Evolutionary conservation across 2,797 vertebrate species (phyloP).

Genomic region (Typhlichthys eigenmanni): DNA sequence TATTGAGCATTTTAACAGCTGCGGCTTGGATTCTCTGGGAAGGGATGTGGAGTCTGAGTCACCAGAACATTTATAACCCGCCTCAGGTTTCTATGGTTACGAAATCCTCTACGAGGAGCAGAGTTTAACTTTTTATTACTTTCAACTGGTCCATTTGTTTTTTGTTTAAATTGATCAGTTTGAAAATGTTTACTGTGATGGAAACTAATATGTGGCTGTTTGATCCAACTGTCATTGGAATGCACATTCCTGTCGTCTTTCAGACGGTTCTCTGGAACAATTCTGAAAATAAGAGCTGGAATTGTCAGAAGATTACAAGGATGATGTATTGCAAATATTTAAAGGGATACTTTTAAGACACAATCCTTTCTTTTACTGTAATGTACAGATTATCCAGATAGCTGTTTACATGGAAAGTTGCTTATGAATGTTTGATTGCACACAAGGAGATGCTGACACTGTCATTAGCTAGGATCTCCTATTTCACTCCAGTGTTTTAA

Average conservation of each 20-base stretch:
- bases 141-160: background rate
- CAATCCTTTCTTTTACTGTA: conserved; percentile 32
- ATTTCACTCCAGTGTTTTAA: conserved; percentile 7
- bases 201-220: conserved; percentile 32
- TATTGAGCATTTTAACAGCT: conserved; percentile 47
- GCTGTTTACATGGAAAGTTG: conserved; percentile 61
- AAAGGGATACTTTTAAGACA: conserved; percentile 43
- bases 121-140: conserved; percentile 1
- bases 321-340: conserved; percentile 24
- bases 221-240: conserved; percentile 10
- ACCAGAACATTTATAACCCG: conserved; percentile 1
- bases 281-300: conserved; percentile 1
- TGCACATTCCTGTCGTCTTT: conserved; percentile 17
- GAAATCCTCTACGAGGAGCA: conserved; percentile 33
- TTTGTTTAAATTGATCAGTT: conserved; percentile 16
- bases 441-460: conserved; percentile 47
- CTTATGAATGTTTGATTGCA: conserved; percentile 51
- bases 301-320: conserved; percentile 26
- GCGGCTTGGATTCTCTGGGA: conserved; percentile 4
- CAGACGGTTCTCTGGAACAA: conserved; percentile 19
- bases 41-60: conserved; percentile 15
- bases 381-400: conserved; percentile 35
- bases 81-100: conserved; percentile 45
- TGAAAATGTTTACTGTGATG: conserved; percentile 45
- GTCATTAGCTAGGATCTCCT: conserved; percentile 23